Evolutionary conservation across 2,888 invertebrate genomes (phyloP).

Genomic region (Dione vanillae): DNA sequence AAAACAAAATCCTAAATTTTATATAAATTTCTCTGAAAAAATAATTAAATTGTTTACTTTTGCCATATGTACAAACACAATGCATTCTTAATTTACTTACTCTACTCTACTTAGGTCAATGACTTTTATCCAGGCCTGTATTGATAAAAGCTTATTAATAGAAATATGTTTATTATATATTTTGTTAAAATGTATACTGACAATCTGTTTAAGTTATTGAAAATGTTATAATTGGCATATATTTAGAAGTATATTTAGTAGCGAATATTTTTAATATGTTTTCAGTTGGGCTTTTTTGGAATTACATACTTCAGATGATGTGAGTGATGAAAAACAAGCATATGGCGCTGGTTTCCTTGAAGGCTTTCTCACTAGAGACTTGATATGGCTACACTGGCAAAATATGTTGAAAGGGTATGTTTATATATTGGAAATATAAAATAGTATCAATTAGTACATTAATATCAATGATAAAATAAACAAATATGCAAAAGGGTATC

Average conservation of each 20-base stretch:
- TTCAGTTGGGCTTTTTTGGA: slow-evolving; percentile 86
- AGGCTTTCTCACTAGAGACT: slow-evolving; percentile 83
- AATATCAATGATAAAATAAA: too few relatives aligned
- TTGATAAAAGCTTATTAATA: background rate
- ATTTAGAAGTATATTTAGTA: too few relatives aligned
- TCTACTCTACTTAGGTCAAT: background rate
- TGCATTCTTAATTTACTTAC: background rate
- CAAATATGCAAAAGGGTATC: too few relatives aligned
- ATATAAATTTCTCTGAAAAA: background rate
- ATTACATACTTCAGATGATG: slow-evolving; percentile 76
- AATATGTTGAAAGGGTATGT: slow-evolving; percentile 86
- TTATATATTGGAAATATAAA: too few relatives aligned
- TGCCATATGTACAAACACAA: background rate
- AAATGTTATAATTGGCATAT: too few relatives aligned
- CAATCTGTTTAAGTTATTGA: too few relatives aligned
- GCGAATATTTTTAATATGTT: background rate
- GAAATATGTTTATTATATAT: background rate
- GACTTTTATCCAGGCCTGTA: background rate
- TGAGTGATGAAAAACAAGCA: slow-evolving; percentile 84
- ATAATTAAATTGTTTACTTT: background rate
- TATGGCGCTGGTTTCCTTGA: slow-evolving; percentile 87
- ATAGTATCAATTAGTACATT: too few relatives aligned
- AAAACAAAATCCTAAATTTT: too few relatives aligned
- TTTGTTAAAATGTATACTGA: too few relatives aligned
- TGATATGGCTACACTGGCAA: slow-evolving; percentile 86